Base-by-base conservation (phyloP, 2,888 invertebrate genomes). In the Lobophora halterata region DNA sequence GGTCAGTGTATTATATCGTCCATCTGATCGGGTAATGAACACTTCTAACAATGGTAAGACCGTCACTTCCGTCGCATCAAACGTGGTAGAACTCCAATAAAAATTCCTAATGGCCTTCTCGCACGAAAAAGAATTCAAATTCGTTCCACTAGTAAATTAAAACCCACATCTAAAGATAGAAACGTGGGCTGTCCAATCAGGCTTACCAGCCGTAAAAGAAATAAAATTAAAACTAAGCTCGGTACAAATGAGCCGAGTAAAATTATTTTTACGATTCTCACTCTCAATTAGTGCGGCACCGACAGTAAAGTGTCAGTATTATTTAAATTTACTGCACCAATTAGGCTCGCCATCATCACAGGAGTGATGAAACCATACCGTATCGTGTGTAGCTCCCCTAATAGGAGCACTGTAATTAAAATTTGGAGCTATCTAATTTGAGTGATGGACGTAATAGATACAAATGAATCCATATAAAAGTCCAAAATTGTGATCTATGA, bases 201-300 rank as follows among this genome's bases (percentile, higher is more conserved):
- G 67, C 65, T 66, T 59, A 66, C 70, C 58, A 56, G 62, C 66
- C 65, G 68, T 67, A 69, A 79, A 81, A 75, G 67, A 71, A 74
- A 81, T 75, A 82, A 83, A 75, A 79, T 78, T 72, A 75, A 80
- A 81, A 81, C 69, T 75, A 71, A 70, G 64, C 69, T 68, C 64
- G 55, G 70, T 79, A 85, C 83, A 83, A 85, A 86, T 85, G 85
- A 81, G 82, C 61, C 78, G 83, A 65, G 71, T 81, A 75, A 79
- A 83, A 85, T 83, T 82, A 86, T 86, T 87, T 86, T 87, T 83
- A 87, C 82, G 85, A 79, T 79, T 78, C 81, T 71, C 77, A 79
- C 76, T 79, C 82, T 82, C 83, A 86, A 85, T 87, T 86, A 86
- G 81, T 71, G 64, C 69, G 55, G 74, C 71, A 71, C 72, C 76